These are phyloP conservation scores for Hemicentrotus pulcherrimus DNA, from an alignment of 35 echinoderm and acorn worm species.

Conservation along the genomic window DNA sequence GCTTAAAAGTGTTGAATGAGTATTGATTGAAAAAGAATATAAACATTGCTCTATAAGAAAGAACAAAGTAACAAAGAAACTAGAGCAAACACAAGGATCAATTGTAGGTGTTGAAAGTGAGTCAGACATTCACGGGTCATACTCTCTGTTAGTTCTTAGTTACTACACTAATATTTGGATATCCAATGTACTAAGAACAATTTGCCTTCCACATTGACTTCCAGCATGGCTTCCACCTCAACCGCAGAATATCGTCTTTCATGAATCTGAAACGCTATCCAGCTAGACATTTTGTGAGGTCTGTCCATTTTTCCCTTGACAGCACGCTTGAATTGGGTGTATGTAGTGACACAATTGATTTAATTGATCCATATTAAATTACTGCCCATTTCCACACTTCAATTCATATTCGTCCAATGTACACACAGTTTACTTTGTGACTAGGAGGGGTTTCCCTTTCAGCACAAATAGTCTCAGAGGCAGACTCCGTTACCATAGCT, in stretches of 20 bases:
- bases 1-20: not conserved
- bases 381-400: slow-evolving; percentile 16
- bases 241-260: not conserved
- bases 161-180: slow-evolving; percentile 13
- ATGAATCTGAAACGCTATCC: slow-evolving; percentile 3
- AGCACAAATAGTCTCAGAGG: not conserved
- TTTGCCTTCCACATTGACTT: not conserved
- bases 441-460: slow-evolving; percentile 7
- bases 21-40: not conserved
- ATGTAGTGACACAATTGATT: not conserved
- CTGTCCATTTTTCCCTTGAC: not conserved
- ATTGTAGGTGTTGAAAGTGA: slow-evolving; percentile 12
- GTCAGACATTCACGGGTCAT: not conserved
- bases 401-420: not conserved
- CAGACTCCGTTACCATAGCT: not conserved
- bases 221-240: not conserved
- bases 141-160: not conserved
- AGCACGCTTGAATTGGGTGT: not conserved
- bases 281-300: not conserved
- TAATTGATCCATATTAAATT: slow-evolving; percentile 20
- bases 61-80: not conserved
- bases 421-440: slow-evolving; percentile 3
- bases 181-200: not conserved
- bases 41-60: not conserved
- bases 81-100: not conserved